Evolutionary conservation across 2,888 invertebrate species (phyloP), one percentile per base, ranked within the genome.

Genomic region (Tiliacea citrago): DNA sequence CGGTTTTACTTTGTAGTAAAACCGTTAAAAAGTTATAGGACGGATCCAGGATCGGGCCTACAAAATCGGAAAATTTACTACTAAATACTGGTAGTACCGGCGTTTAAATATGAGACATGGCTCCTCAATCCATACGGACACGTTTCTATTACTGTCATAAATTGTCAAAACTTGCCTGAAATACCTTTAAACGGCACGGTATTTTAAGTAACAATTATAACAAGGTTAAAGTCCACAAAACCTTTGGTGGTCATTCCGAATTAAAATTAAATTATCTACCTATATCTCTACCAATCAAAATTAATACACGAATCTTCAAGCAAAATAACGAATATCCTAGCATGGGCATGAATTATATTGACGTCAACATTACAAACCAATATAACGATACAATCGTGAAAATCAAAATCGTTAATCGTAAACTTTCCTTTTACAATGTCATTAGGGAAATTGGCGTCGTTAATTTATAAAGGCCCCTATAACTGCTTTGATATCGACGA

Each of bases 371-470:
- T 74, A 80, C 71, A 71, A 61, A n/a, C 29, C 42, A 61, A 75
- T 65, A 83, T 84, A 87, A 85, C 90, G 85, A 91, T 90, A 90
- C 92, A 92, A 91, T 91, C 90, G 89, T 91, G 91, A 92, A 93
- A 89, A 91, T 86, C 87, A 86, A 90, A 92, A 91, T 89, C 89
- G 90, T 91, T 91, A 92, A 92, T 94, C 94, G 95, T 95, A 93
- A 96, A 95, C 92, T 94, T 95, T 93, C 93, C 95, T 94, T 96
- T 96, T 95, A 96, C 95, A 95, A 91, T 94, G 94, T 96, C 95
- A 96, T 96, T 96, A 96, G 95, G 95, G 93, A 96, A 96, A 96
- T 96, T 95, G 95, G 92, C 90, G 83, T 93, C 95, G 94, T 95
- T 96, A 95, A 95, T 96, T 95, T 95, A 94, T 94, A 95, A 93